Base-by-base conservation (phyloP, 2,888 invertebrate genomes). In the Cylindroiulus punctatus region DNA sequence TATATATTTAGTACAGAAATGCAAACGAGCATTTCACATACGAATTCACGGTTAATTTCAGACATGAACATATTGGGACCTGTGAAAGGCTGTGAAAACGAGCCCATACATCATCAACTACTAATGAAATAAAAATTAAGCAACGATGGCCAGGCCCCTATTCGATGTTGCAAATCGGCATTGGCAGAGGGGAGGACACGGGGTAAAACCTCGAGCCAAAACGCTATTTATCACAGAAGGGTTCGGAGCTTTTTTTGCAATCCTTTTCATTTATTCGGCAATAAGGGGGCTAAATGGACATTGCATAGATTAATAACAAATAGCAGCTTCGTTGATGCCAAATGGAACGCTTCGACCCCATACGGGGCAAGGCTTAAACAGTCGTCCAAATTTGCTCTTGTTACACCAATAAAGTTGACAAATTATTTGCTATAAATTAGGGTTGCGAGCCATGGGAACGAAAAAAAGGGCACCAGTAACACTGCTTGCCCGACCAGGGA, bases 401-500 rank as follows among this genome's bases (percentile, higher is more conserved):
- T 82, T 32, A 40, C 22, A 40, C 82, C 82, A 82, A 82, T 82
- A 82, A 82, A 82, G 32, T 82, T 82, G 82, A 82, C 82, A 82
- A 82, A 82, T 82, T 82, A 82, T 32, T 40, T 40, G 82, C 82
- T n/a, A 82, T 82, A 30, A 40, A 82, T 82, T 82, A 82, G 82
- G 40, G 8, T 19, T 19, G 17, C n/a, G 22, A 82, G 82, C n/a
- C 82, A 82, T 32, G 36, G 82, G 82, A 30, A 36, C 22, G 22
- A 57, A 57, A 22, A 57, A 57, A 52, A 19, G 52, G 52, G 52
- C 19, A 52, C 36, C 36, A 36, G 36, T 7, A 36, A 36, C 36
- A 36, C 36, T 4, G 19, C 52, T 0, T 19, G 19, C 52, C 17
- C 19, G 52, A 19, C 19, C 17, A 19, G 52, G 52, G 5, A 52